Evolutionary conservation across 2,888 invertebrate species (phyloP).

Genomic region (Drosophila nr. medialis): DNA sequence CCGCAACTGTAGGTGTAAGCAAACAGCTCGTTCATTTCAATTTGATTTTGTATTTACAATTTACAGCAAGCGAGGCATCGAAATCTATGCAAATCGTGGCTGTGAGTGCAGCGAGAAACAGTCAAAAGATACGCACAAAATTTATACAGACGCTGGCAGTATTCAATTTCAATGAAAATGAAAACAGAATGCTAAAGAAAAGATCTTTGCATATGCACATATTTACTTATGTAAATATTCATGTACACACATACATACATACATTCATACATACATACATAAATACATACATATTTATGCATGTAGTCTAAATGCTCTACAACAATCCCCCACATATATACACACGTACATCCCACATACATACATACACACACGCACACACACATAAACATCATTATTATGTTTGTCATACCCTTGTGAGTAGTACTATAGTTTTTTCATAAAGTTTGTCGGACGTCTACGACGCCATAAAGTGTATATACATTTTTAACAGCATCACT

Average conservation of each 20-base stretch:
- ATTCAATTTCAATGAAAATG: no score
- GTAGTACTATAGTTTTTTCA: background rate
- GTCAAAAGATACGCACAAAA: constrained; percentile 39
- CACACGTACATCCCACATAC: background rate
- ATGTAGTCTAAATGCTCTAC: background rate
- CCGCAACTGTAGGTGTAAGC: background rate
- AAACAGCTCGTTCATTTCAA: constrained; percentile 11
- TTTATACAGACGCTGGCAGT: constrained; percentile 36
- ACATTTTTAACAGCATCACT: background rate
- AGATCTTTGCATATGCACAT: constrained; percentile 16
- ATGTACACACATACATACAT: background rate
- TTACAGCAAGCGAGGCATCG: constrained; percentile 40
- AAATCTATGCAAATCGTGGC: constrained; percentile 48
- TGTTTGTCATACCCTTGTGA: background rate
- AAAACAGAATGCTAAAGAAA: no score
- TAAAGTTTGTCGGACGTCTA: no score
- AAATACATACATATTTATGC: background rate
- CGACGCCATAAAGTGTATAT: no score
- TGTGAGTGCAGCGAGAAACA: constrained; percentile 28
- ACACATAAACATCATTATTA: background rate
- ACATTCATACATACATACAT: background rate
- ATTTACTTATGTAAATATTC: constrained; percentile 39
- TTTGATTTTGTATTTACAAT: constrained; percentile 41
- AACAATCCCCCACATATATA: background rate
- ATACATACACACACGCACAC: background rate